Evolutionary conservation across 2,888 invertebrate genomes (phyloP).

Genomic region (Anthophora plumipes): DNA sequence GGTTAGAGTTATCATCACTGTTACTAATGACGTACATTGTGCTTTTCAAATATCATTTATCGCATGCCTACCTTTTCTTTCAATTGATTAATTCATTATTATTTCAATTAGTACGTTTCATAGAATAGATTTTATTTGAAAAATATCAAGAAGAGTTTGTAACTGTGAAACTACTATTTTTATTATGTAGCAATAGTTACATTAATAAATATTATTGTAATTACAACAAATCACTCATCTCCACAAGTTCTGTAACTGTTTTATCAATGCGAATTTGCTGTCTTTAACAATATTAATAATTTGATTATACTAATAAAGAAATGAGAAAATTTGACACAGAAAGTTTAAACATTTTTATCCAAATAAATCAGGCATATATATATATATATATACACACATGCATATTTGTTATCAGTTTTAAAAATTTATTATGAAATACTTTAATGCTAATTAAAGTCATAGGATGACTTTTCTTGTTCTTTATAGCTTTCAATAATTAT

Average conservation of each 20-base stretch:
- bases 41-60: slow-evolving; percentile 15
- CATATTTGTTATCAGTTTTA: not conserved
- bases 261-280: not conserved
- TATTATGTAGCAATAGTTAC: not conserved
- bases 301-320: not conserved
- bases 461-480: not conserved
- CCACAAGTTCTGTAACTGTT: not conserved
- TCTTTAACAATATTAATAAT: not conserved
- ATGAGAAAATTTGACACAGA: not conserved
- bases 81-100: not conserved
- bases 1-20: slow-evolving; percentile 74
- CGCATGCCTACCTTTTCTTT: not conserved
- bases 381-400: no score
- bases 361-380: not conserved
- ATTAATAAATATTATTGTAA: slow-evolving; percentile 4
- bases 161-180: not conserved
- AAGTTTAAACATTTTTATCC: not conserved
- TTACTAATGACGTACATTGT: slow-evolving; percentile 74
- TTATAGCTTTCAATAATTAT: not conserved
- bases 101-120: no score
- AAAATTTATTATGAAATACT: not conserved
- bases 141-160: not conserved
- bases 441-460: not conserved
- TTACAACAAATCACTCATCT: not conserved
- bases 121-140: not conserved